Evolutionary conservation across 2,888 invertebrate genomes (phyloP), one percentile per base, ranked within the genome.

Genomic region (Arctia plantaginis): DNA sequence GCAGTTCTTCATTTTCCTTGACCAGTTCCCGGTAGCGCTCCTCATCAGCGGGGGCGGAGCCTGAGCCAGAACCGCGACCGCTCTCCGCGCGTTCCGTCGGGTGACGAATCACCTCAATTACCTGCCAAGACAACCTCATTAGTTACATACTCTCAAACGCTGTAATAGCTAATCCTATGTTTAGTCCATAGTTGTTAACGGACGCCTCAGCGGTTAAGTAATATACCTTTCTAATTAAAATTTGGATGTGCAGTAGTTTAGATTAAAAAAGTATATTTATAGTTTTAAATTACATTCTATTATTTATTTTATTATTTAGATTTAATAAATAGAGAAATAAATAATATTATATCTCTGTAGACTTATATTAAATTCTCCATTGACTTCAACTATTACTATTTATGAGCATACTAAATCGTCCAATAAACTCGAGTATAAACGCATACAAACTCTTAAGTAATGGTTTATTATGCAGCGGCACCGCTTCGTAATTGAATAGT

Each of bases 1-100:
- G 99, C 80, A 99, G 96, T 89, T 99, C 99, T 90, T 99, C 99
- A 93, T 99, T 99, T 95, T 99, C 99, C 80, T 97, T 97, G 75
- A 99, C 96, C 75, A 99, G 96, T 89, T 99, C 98, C 88, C 99
- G 98, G 93, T 99, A 99, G 80, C 98, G 97, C 92, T 99, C 99
- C 90, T 99, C 99, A 88, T 99, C 99, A 88, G 99, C 99, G 7
- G 94, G 94, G 85, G 98, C 98, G 47, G 98, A 98, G 85, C 98
- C 98, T 7, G 98, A 98, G 89, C 98, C 98, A 0, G 95, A 95
- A 87, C 98, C 98, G 88, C 98, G 98, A 89, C 98, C 98, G 83
- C 97, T 98, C 93, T 98, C 98, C 70, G 97, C 97, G 87, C 98
- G 97, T 93, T 98, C 98, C 88, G 97, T 97, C 6, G 98, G 98